Conservation (phyloP, 2,797 vertebrate species). For the Garrulus glandarius region DNA sequence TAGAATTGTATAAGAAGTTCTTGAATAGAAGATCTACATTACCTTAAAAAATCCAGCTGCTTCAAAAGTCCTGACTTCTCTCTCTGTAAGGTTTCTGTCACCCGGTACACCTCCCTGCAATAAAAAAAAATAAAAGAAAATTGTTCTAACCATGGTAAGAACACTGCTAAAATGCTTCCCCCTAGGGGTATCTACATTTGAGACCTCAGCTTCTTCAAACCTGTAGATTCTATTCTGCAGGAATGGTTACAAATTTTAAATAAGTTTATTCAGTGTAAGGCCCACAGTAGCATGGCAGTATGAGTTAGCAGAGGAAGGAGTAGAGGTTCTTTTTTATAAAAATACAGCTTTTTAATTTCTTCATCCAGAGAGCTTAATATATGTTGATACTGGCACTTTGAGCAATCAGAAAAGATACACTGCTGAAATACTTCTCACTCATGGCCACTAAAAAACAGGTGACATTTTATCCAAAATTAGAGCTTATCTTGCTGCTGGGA, state of each 20-base stretch:
- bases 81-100: constrained; percentile 88
- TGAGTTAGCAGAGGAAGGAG: background rate
- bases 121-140: background rate
- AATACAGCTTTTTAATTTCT: background rate
- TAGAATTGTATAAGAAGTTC: background rate
- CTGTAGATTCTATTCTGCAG: background rate
- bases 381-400: background rate
- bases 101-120: constrained; percentile 86
- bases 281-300: background rate
- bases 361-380: background rate
- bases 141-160: background rate
- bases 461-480: background rate
- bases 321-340: background rate
- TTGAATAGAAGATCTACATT: background rate
- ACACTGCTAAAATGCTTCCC: background rate
- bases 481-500: background rate
- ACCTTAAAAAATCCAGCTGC: constrained; percentile 92
- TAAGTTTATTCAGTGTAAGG: background rate
- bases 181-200: background rate
- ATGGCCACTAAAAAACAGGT: background rate
- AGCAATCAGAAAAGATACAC: background rate
- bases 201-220: background rate
- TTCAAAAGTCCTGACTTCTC: constrained; percentile 87
- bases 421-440: background rate
- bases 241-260: background rate